These are phyloP conservation scores for Neoniphon sammara DNA, from an alignment of 2,797 vertebrate genomes.

Conservation along the genomic window DNA sequence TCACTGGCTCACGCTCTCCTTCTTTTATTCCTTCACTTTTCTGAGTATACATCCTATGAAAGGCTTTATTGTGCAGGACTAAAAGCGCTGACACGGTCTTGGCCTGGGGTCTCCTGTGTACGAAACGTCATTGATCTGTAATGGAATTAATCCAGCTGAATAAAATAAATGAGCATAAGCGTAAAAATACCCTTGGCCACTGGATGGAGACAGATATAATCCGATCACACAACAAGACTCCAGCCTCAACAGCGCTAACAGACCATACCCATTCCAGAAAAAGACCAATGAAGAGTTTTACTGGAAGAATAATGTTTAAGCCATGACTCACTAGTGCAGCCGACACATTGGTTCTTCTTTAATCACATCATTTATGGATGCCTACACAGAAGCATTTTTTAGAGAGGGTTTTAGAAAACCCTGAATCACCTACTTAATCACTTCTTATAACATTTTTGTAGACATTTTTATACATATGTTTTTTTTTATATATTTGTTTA, in stretches of 20 bases:
- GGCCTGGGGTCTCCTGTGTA: not conserved
- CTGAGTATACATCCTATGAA: slow-evolving; percentile 5
- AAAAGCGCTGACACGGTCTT: slow-evolving; percentile 29
- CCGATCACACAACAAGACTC: not conserved
- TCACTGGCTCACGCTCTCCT: not conserved
- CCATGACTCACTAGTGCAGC: not conserved
- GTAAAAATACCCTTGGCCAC: slow-evolving; percentile 30
- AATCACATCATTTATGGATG: not conserved
- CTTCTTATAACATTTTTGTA: no score
- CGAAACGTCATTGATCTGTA: not conserved
- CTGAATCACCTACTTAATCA: no score
- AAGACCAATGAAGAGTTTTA: not conserved
- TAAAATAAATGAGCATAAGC: not conserved
- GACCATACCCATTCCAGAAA: not conserved
- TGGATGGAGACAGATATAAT: slow-evolving; percentile 67
- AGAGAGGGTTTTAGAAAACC: not conserved
- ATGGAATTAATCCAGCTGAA: not conserved
- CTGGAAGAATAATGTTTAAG: not conserved
- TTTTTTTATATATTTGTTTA: not conserved
- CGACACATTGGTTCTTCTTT: not conserved
- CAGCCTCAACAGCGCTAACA: not conserved
- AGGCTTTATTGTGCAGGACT: slow-evolving; percentile 8
- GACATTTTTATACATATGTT: not conserved
- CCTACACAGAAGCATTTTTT: not conserved
- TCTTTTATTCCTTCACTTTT: not conserved